These are phyloP conservation scores for Chelonus formosanus DNA, from an alignment of 2,888 invertebrate genomes.

Conservation along the genomic window DNA sequence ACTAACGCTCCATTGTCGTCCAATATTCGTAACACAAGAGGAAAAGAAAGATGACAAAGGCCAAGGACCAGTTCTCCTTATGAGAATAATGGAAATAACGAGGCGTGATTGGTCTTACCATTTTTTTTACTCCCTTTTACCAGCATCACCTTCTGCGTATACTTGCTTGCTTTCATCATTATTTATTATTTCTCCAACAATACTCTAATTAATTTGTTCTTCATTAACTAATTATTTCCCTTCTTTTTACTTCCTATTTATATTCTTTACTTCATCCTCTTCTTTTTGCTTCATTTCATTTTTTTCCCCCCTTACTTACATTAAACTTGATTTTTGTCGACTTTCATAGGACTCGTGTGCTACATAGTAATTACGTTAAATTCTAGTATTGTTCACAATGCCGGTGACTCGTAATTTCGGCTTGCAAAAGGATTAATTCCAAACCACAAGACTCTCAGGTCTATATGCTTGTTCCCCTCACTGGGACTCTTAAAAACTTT, in stretches of 20 bases:
- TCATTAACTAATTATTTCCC: too few relatives aligned
- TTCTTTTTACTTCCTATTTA: too few relatives aligned
- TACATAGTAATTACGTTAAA: conserved; percentile 37
- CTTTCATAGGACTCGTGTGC: neutral
- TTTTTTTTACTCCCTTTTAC: neutral
- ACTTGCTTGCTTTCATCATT: neutral
- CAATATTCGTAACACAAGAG: conserved; percentile 19
- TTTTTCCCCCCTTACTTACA: neutral
- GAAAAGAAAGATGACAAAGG: neutral
- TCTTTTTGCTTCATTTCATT: neutral
- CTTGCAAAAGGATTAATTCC: conserved; percentile 42
- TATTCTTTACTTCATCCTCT: neutral
- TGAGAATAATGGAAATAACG: conserved; percentile 33
- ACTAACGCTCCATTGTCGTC: conserved; percentile 29
- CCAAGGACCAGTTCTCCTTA: conserved; percentile 14
- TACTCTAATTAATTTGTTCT: too few relatives aligned
- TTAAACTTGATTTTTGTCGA: conserved; percentile 2
- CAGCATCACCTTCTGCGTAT: neutral
- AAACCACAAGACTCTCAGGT: conserved; percentile 15
- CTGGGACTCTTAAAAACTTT: conserved; percentile 48
- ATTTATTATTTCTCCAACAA: neutral
- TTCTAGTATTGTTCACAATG: conserved; percentile 35
- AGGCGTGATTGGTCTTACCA: conserved; percentile 27
- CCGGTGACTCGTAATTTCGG: conserved; percentile 39
- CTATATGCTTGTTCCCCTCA: conserved; percentile 18